Evolutionary conservation across 2,888 invertebrate species (phyloP), one percentile per base, ranked within the genome.

Genomic region (Phymatocera aterrima): DNA sequence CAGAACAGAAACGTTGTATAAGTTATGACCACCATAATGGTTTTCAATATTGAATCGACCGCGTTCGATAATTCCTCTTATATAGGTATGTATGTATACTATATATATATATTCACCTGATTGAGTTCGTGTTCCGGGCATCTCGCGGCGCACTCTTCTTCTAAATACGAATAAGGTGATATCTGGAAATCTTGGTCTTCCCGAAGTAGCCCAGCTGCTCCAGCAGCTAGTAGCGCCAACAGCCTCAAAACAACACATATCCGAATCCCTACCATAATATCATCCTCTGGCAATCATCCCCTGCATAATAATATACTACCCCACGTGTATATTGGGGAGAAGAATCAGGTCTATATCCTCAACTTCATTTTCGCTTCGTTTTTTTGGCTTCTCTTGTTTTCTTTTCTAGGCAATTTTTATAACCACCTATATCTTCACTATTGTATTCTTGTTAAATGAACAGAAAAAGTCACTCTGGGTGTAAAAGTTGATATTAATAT

Each of bases 251-350:
- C 68, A 60, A 82, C 81, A 68, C 88, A 89, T 88, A 87, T 82
- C 86, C 84, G 83, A 80, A 83, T 85, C 81, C 83, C 85, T 86
- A 88, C 86, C 89, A 89, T 89, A 88, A 89, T 89, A 88, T 75
- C 37, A 81, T 77, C 51, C 72, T 51, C 51, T 72, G 18, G n/a
- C 43, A 46, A 68, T 34, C 40, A 68, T 24, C 68, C 28, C 57
- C 57, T 28, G 57, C 57, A 57, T 57, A 57, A 51, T 51, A 51
- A 57, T 28, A 57, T 0, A 28, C 57, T 24, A 24, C 18, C 40
- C 5, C 21, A 10, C 34, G 18, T 18, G 37, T 37, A 64, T 12
- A 64, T 64, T 18, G 0, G 10, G 5, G 2, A 0, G 34, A 6
- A 21, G n/a, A n/a, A n/a, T 64, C n/a, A 37, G n/a, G 2, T 60